Percentiles rank a stretch among this genome's conserved stretches.
Conservation (phyloP, 1,140 invertebrate species). For the Achatina immaculata region DNA sequence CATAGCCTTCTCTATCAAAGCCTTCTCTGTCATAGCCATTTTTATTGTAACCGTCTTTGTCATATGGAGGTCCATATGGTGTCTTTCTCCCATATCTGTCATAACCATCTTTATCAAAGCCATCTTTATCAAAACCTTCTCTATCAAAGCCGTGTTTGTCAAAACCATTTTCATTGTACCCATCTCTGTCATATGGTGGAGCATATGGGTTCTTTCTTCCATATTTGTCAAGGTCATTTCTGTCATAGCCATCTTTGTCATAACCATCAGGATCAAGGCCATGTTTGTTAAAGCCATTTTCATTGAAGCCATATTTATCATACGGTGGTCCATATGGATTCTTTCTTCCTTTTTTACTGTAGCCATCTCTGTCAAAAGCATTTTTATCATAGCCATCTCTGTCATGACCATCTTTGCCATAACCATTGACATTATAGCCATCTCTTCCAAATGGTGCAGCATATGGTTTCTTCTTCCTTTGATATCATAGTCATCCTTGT, state of each 20-base stretch:
- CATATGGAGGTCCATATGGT: not conserved
- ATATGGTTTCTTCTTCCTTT: slow-evolving; percentile 1
- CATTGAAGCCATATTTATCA: not conserved
- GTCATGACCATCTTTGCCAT: not conserved
- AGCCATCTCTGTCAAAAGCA: not conserved
- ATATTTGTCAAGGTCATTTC: not conserved
- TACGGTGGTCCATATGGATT: not conserved
- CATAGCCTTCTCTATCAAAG: not conserved
- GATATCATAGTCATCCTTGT: not conserved
- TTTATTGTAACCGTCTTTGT: not conserved
- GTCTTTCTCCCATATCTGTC: not conserved
- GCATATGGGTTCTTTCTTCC: not conserved
- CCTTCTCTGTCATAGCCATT: not conserved
- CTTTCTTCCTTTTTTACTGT: not conserved
- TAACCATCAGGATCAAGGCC: not conserved
- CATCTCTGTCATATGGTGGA: not conserved
- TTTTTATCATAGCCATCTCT: not conserved
- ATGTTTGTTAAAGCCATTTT: slow-evolving; percentile 2
- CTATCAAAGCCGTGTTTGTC: not conserved
- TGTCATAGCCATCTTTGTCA: not conserved
- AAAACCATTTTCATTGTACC: not conserved
- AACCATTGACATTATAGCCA: not conserved
- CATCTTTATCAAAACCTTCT: not conserved
- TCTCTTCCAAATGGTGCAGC: not conserved
- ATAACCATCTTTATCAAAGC: not conserved